Evolutionary conservation across 2,888 invertebrate species (phyloP), one percentile per base, ranked within the genome.

Genomic region (Clanis bilineata): DNA sequence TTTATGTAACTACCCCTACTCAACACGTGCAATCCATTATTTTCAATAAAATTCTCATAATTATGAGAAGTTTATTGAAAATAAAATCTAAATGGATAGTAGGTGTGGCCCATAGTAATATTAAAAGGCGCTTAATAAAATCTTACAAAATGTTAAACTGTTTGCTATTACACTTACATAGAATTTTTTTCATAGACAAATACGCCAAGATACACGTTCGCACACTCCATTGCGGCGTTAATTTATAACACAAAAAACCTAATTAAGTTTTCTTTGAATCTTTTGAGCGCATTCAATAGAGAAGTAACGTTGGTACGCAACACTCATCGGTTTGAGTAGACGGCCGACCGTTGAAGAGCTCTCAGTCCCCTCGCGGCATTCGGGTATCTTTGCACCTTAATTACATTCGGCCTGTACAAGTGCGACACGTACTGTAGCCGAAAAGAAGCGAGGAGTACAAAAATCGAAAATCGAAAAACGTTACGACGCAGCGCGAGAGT

Each of bases 301-400:
- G 76, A 71, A 81, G 79, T 82, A 79, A 78, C 77, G 76, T 75
- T 78, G 73, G 82, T 83, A 88, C 87, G 90, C 85, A 87, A 85
- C 86, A 84, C 88, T 90, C 85, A 78, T 80, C 78, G 82, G 79
- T 77, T 79, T 80, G 83, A 90, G 91, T 83, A 86, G 83, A 83
- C 83, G 80, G 80, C 72, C 83, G 82, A 83, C 88, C 88, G 80
- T 77, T 83, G 76, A 78, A 88, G 90, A 74, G 82, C 80, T 62
- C 91, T 91, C 71, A 70, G 85, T 79, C 66, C 80, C 76, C 86
- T 85, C 83, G 80, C 84, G 87, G 85, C 88, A 41, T 88, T 87
- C 80, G 87, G 88, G 84, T 90, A 91, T 90, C 91, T 89, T 90
- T 90, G 86, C 90, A 88, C 91, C 88, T 90, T 92, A 91, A 92